Evolutionary conservation across 2,113 vertebrate species (phyloP).

Genomic region (Cebidichthys violaceus): DNA sequence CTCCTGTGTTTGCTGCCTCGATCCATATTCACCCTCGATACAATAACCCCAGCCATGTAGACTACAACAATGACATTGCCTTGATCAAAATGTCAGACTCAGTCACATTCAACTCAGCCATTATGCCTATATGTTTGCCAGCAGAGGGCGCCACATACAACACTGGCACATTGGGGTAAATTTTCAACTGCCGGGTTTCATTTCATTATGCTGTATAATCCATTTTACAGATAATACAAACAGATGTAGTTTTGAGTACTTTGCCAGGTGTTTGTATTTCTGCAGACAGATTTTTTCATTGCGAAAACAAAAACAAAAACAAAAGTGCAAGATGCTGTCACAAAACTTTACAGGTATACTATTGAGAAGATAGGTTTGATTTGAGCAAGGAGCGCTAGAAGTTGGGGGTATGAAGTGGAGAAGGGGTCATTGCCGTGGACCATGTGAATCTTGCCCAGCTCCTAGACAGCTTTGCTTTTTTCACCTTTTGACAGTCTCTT

Average conservation of each 20-base stretch:
- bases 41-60: accelerated
- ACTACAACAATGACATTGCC: conserved; percentile 76
- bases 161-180: conserved; percentile 61
- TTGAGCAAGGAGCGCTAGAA: not conserved
- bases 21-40: conserved; percentile 70
- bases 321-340: not conserved
- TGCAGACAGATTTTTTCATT: not conserved
- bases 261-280: not conserved
- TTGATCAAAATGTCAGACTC: conserved; percentile 65
- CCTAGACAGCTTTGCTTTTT: not conserved
- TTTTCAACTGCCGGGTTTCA: not conserved
- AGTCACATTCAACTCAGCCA: conserved; percentile 58
- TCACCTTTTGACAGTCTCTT: not conserved
- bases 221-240: too few relatives aligned
- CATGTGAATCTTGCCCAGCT: not conserved
- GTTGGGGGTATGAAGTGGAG: not conserved
- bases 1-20: not conserved
- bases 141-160: not conserved
- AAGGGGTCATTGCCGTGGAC: not conserved
- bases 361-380: not conserved
- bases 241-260: not conserved
- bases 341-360: not conserved
- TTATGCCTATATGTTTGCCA: conserved; percentile 82
- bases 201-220: not conserved
- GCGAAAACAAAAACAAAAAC: too few relatives aligned